Conservation (phyloP, 2,113 vertebrate species). For the Menura novaehollandiae region DNA sequence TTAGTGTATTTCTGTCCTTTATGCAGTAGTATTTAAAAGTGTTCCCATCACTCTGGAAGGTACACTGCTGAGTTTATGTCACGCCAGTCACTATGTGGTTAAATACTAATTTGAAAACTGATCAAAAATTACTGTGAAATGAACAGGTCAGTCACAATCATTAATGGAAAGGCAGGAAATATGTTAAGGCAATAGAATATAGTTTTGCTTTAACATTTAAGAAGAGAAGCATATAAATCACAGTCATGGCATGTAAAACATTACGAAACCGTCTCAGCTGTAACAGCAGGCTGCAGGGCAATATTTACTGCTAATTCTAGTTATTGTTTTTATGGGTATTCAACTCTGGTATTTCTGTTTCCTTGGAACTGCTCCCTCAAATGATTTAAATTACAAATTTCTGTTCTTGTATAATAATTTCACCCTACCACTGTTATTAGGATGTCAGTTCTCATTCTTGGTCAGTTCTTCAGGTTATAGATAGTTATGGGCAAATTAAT, state of each 20-base stretch:
- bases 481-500: neutral
- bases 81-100: neutral
- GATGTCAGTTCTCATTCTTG: neutral
- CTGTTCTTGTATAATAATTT: neutral
- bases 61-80: neutral
- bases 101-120: neutral
- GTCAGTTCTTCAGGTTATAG: neutral
- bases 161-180: neutral
- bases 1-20: neutral
- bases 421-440: neutral
- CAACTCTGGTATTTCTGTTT: neutral
- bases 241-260: neutral
- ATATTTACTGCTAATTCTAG: neutral
- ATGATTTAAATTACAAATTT: neutral
- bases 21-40: neutral
- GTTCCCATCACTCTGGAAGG: neutral
- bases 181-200: neutral
- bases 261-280: neutral
- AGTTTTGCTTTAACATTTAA: neutral
- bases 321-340: neutral
- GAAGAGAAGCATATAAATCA: neutral
- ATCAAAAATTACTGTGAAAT: neutral
- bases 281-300: neutral
- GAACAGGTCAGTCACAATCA: neutral
- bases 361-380: neutral